phyloP scores from a whole-genome alignment of 2,797 vertebrate genomes.

The Ptychobarbus kaznakovi region DNA sequence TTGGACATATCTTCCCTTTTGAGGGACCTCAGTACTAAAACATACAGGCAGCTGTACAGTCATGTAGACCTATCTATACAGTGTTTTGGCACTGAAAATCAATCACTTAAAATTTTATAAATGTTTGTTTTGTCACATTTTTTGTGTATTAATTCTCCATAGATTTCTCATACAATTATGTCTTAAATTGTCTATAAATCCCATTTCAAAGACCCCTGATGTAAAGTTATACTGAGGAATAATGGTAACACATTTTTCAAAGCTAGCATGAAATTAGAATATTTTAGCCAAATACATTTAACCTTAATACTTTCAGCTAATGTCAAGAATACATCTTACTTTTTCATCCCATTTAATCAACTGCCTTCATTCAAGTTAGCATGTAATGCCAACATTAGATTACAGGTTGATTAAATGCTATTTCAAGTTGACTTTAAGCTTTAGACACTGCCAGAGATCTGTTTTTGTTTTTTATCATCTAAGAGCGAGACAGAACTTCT shows the following conservation, averaged over 20 bases:
- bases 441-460: background rate
- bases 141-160: background rate
- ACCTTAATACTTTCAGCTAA: background rate
- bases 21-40: background rate
- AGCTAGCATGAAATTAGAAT: background rate
- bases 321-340: background rate
- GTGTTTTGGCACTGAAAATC: background rate
- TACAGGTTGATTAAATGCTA: background rate
- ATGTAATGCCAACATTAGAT: background rate
- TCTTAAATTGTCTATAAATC: background rate
- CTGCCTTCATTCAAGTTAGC: background rate
- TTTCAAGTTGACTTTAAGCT: background rate
- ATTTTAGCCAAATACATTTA: background rate
- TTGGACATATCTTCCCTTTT: background rate
- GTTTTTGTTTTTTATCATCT: conserved; percentile 1
- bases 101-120: background rate
- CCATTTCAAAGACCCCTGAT: background rate
- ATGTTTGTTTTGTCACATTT: background rate
- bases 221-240: background rate
- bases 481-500: conserved; percentile 39
- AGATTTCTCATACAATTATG: background rate
- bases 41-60: background rate
- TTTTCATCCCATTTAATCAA: conserved; percentile 2
- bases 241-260: background rate
- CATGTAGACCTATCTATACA: background rate